Percentiles rank a stretch among this genome's conserved stretches.
These are phyloP conservation scores for Dendrolimus kikuchii DNA, from an alignment of 1,140 invertebrate species.

Conservation along the genomic window DNA sequence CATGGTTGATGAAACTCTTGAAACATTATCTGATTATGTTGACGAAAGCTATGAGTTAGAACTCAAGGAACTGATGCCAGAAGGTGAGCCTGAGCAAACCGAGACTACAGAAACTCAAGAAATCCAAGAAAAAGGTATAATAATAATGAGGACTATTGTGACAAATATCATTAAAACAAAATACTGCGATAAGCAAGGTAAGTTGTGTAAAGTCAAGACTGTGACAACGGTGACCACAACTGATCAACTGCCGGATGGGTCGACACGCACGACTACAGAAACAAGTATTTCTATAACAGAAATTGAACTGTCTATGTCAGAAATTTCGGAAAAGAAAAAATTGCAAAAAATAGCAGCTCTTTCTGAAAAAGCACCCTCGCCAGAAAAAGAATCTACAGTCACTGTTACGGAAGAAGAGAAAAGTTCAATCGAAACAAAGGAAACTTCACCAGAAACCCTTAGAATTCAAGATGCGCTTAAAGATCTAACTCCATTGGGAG, in stretches of 20 bases:
- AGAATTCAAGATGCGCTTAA: slow-evolving; percentile 34
- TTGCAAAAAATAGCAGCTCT: neutral
- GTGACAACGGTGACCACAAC: too few relatives aligned
- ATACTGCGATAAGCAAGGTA: too few relatives aligned
- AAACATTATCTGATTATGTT: neutral
- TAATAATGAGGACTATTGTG: too few relatives aligned
- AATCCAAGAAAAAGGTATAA: too few relatives aligned
- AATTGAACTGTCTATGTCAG: neutral
- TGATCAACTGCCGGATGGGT: neutral
- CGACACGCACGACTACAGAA: neutral
- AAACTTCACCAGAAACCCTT: slow-evolving; percentile 19
- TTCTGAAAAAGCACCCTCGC: neutral
- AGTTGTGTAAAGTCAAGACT: too few relatives aligned
- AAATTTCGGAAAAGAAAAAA: neutral
- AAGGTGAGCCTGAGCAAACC: neutral
- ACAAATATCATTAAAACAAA: too few relatives aligned
- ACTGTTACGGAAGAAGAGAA: too few relatives aligned
- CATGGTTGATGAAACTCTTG: slow-evolving; percentile 6
- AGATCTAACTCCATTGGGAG: too few relatives aligned
- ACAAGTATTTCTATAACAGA: neutral
- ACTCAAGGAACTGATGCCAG: neutral
- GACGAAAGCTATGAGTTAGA: neutral
- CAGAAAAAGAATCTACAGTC: neutral
- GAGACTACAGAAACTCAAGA: too few relatives aligned
- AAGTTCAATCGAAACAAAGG: slow-evolving; percentile 2